Evolutionary conservation across 2,113 vertebrate genomes (phyloP).

Genomic region (Nesoenas mayeri): DNA sequence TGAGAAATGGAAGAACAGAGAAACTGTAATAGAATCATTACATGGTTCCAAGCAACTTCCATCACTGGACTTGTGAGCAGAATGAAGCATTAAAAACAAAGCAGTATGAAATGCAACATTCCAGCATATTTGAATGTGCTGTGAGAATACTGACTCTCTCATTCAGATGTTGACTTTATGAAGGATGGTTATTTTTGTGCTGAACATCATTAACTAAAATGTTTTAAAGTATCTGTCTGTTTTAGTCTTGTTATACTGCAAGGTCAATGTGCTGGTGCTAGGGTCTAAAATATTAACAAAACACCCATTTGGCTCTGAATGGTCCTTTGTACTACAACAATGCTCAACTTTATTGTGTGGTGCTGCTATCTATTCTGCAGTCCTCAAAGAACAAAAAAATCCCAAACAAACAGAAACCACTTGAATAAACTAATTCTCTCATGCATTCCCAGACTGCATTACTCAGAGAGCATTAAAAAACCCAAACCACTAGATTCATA

Average conservation of each 20-base stretch:
- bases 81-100: slow-evolving; percentile 17
- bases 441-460: not conserved
- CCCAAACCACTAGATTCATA: not conserved
- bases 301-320: not conserved
- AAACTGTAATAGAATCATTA: slow-evolving; percentile 6
- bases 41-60: not conserved
- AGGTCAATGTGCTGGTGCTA: not conserved
- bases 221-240: not conserved
- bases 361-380: not conserved
- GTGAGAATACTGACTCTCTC: not conserved
- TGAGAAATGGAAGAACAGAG: slow-evolving; percentile 19
- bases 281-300: not conserved
- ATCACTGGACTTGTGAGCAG: not conserved
- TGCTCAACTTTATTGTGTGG: not conserved
- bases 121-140: not conserved
- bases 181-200: not conserved
- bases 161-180: not conserved
- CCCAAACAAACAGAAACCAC: not conserved
- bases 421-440: not conserved
- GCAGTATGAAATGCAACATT: not conserved
- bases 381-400: not conserved
- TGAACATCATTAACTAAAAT: not conserved
- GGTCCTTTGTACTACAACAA: not conserved
- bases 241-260: not conserved
- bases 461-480: not conserved